Evolutionary conservation across 2,797 vertebrate species (phyloP).

Genomic region (Pagetopsis macropterus): DNA sequence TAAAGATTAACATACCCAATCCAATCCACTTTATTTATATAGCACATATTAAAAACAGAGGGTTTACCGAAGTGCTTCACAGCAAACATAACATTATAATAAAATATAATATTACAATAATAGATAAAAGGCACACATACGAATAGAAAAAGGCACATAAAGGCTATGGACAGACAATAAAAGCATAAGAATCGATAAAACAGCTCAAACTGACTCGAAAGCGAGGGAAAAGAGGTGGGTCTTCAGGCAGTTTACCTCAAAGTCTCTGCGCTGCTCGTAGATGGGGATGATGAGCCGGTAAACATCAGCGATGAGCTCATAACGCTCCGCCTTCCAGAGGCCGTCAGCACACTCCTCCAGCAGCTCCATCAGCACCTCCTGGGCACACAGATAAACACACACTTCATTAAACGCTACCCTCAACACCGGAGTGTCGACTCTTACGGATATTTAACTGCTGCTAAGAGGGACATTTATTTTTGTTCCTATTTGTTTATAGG

Average conservation of each 20-base stretch:
- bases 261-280: constrained; percentile 96
- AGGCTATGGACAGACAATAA: no score
- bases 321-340: constrained; percentile 99
- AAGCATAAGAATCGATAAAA: no score
- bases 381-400: constrained; percentile 23
- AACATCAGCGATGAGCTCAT: constrained; percentile 96
- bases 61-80: no score
- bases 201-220: no score
- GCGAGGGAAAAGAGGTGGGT: no score
- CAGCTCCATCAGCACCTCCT: constrained; percentile 98
- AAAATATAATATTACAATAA: no score
- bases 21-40: no score
- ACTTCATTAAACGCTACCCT: background rate
- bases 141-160: no score
- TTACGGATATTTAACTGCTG: background rate
- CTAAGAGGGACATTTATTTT: constrained; percentile 17
- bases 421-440: background rate
- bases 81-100: no score
- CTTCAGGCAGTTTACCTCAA: constrained; percentile 86
- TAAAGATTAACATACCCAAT: background rate
- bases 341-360: constrained; percentile 95
- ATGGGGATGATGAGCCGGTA: constrained; percentile 97
- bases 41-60: no score
- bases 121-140: no score
- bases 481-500: constrained; percentile 10